Percentiles rank a stretch among this genome's conserved stretches.
Conservation (phyloP, 2,888 invertebrate genomes). For the Sinentomon sp. region DNA sequence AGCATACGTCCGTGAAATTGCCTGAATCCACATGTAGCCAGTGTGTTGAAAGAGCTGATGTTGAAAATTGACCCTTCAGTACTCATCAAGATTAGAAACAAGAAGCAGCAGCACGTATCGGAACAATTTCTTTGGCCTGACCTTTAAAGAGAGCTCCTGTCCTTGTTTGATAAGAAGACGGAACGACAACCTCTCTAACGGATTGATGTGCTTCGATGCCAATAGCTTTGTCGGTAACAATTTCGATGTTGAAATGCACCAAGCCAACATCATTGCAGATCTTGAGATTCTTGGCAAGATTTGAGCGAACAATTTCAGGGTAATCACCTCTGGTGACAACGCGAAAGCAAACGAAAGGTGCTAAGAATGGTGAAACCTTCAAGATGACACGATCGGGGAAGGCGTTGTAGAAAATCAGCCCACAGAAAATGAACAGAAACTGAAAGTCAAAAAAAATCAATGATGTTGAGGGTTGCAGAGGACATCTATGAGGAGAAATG, state of each 20-base stretch:
- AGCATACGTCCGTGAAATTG: too few species aligned
- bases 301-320: conserved; percentile 60
- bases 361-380: conserved; percentile 66
- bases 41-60: too few species aligned
- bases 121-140: too few species aligned
- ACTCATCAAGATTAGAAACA: too few species aligned
- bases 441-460: conserved; percentile 22
- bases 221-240: conserved; percentile 71
- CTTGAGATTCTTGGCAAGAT: conserved; percentile 61
- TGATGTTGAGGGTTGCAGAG: too few species aligned
- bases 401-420: conserved; percentile 66
- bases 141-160: conserved; percentile 69
- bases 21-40: too few species aligned
- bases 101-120: too few species aligned
- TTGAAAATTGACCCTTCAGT: too few species aligned
- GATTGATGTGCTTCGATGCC: conserved; percentile 33
- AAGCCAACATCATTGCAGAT: conserved; percentile 65
- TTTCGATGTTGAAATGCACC: conserved; percentile 85
- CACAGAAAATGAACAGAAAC: conserved; percentile 62
- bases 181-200: conserved; percentile 66
- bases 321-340: conserved; percentile 85
- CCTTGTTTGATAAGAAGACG: conserved; percentile 55
- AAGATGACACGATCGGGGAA: conserved; percentile 71
- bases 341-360: conserved; percentile 79
- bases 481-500: too few species aligned